Conservation (phyloP, 2,113 vertebrate genomes). For the Pyrgilauda ruficollis region DNA sequence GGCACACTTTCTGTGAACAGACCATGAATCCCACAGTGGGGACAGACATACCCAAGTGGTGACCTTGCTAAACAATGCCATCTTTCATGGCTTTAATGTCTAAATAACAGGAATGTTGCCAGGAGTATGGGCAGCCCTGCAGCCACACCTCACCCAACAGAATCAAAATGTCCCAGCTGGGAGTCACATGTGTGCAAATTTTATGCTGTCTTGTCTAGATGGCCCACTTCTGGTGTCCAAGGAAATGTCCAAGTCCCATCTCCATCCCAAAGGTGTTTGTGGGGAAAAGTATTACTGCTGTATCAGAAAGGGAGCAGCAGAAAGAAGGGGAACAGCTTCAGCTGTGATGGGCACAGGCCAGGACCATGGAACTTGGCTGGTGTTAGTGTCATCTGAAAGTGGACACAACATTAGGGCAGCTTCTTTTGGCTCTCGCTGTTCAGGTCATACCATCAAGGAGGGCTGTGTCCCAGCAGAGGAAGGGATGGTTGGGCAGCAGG, state of each 20-base stretch:
- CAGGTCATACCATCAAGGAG: rapidly evolving
- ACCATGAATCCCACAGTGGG: neutral
- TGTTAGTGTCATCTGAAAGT: neutral
- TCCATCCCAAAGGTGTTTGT: neutral
- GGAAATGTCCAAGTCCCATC: neutral
- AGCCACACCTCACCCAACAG: neutral
- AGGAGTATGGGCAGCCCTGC: neutral
- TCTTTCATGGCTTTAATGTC: neutral
- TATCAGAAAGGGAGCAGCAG: neutral
- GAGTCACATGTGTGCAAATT: neutral
- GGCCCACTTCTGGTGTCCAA: neutral
- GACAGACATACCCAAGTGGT: neutral
- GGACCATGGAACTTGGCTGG: neutral
- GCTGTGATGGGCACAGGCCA: neutral
- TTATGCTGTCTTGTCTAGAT: neutral
- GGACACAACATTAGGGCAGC: neutral
- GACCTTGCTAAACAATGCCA: neutral
- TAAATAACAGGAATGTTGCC: neutral
- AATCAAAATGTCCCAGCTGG: neutral
- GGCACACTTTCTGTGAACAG: neutral
- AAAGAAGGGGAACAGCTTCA: neutral
- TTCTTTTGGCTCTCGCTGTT: neutral
- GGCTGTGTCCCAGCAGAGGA: neutral
- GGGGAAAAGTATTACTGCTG: neutral
- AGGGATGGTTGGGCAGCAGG: neutral